Percentiles rank a stretch among this genome's conserved stretches.
These are phyloP conservation scores for Byasa hedistus DNA, from an alignment of 2,888 invertebrate genomes.

Conservation along the genomic window DNA sequence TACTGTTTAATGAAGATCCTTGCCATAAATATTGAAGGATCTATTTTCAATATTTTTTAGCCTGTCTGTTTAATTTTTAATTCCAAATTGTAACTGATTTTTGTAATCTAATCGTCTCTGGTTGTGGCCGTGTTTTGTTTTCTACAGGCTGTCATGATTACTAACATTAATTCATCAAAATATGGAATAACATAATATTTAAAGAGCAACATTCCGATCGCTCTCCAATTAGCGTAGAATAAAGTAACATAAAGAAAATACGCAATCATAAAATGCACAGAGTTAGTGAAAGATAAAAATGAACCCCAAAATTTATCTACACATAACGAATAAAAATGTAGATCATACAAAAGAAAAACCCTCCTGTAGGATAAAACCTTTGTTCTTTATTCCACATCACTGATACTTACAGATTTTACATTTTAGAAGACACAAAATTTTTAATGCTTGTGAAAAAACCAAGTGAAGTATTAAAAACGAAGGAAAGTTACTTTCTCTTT, in stretches of 20 bases:
- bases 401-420: conserved; percentile 38
- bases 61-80: too few species aligned
- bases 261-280: not conserved
- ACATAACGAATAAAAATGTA: not conserved
- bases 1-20: too few species aligned
- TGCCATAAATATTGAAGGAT: too few species aligned
- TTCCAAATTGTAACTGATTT: too few species aligned
- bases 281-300: not conserved
- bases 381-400: not conserved
- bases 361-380: not conserved
- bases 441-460: not conserved
- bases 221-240: not conserved
- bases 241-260: not conserved
- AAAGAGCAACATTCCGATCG: not conserved
- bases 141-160: too few species aligned
- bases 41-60: too few species aligned
- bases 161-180: not conserved
- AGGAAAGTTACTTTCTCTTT: not conserved
- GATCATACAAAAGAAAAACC: not conserved
- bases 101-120: too few species aligned
- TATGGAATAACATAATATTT: not conserved
- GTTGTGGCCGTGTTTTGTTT: too few species aligned
- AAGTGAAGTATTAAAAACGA: not conserved
- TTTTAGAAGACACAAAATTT: too few species aligned
- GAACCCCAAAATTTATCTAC: not conserved